These are phyloP conservation scores for Tachycineta bicolor DNA, from an alignment of 2,113 vertebrate species.

Conservation along the genomic window DNA sequence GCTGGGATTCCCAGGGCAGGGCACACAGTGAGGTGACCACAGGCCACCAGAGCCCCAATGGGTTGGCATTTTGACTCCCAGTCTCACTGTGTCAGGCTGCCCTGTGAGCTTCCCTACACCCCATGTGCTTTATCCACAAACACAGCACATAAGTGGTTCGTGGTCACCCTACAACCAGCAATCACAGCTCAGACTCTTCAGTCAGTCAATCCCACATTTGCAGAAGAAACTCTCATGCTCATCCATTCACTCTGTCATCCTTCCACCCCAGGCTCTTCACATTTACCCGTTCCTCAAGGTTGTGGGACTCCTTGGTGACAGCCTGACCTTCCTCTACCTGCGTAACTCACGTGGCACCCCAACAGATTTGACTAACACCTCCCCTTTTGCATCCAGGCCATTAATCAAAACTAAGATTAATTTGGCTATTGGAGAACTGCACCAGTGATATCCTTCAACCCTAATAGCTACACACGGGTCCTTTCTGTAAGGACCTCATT, in stretches of 20 bases:
- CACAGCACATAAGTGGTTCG: background rate
- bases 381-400: background rate
- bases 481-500: background rate
- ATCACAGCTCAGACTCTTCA: background rate
- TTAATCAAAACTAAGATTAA: background rate
- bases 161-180: background rate
- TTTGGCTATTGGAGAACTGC: background rate
- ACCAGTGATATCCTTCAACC: background rate
- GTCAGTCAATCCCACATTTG: background rate
- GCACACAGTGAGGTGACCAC: background rate
- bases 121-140: rapidly evolving
- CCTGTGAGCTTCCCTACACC: background rate
- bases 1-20: background rate
- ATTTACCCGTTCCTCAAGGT: background rate
- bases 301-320: background rate
- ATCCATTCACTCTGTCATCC: background rate
- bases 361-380: background rate
- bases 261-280: background rate
- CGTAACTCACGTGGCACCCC: background rate
- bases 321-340: background rate
- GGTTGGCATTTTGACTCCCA: background rate
- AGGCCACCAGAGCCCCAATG: background rate
- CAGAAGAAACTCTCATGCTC: background rate
- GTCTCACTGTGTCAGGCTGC: rapidly evolving
- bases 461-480: background rate